Conservation (phyloP, 2,888 invertebrate species). For the Willowsia nigromaculata region DNA sequence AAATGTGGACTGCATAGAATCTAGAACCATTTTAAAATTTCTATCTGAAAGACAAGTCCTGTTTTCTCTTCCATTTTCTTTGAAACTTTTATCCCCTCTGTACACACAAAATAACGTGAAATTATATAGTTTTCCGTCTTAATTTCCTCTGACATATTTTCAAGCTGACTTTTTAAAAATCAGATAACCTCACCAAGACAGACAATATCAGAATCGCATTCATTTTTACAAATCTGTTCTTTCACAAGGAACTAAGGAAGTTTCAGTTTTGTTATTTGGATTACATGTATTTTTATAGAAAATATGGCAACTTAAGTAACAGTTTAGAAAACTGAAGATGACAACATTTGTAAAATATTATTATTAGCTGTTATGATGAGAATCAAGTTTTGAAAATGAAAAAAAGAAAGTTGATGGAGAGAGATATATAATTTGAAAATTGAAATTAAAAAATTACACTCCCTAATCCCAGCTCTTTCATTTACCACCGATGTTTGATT, state of each 20-base stretch:
- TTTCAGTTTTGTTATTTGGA: not conserved
- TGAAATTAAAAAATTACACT: not conserved
- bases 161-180: no score
- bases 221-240: not conserved
- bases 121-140: no score
- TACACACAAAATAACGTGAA: no score
- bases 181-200: not conserved
- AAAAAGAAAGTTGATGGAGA: no score
- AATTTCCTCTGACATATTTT: no score
- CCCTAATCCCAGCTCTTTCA: not conserved
- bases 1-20: not conserved
- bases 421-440: no score
- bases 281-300: not conserved
- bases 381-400: constrained; percentile 4
- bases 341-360: not conserved
- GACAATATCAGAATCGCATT: not conserved
- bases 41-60: not conserved
- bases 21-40: not conserved
- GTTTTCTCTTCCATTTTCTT: not conserved
- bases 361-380: not conserved
- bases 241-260: not conserved
- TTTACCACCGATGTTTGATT: not conserved
- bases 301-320: constrained; percentile 30
- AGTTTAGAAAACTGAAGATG: constrained; percentile 22
- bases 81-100: not conserved